Base-by-base conservation (phyloP, 2,113 vertebrate species). In the Ariopsis seemanni region DNA sequence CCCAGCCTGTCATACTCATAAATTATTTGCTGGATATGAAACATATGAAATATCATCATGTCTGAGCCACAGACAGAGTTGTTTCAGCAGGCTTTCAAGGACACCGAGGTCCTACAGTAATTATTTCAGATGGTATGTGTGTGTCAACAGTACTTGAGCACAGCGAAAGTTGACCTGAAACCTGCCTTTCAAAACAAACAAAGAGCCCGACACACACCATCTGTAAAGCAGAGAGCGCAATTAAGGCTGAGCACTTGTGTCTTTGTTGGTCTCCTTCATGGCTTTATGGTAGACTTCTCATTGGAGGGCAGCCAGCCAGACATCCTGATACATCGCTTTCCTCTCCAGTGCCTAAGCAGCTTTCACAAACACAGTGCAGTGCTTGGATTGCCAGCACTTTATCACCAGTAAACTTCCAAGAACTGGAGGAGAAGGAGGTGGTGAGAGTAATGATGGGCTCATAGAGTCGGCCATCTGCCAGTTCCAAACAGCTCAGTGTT, bases 401-500 rank as follows among this genome's bases (percentile, higher is more conserved):
- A 87, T 89, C 27, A 63, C 82, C 85, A 86, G 57, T 72, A 63
- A 86, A 62, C 63, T 62, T 82, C 34, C 82, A 83, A 27, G 82
- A 83, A 83, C 62, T 83, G 62, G 48, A 83, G 62, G 7, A 25
- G 63, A 2, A 52, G 62, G 75, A 60, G 53, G 48, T 12, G 62
- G 25, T 52, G 50, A 50, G 60, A 25, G 48, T 79, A 86, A 87
- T 58, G 79, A 55, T 74, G 25, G 77, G 77, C 20, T 69, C 27
- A 58, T 58, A 71, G 25, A 74, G 55, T 79, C 74, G 25, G 55
- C 86, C 86, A 87, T 87, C 79, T 87, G 78, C 52, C 67, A 82
- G 80, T 30, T 82, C 42, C 67, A 48, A 87, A 58, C 67, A 27
- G 52, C 42, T 72, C 42, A 1, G 12, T 86, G 72, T 30, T 83